Evolutionary conservation across 2,888 invertebrate species (phyloP).

Genomic region (Drosophila leonis): DNA sequence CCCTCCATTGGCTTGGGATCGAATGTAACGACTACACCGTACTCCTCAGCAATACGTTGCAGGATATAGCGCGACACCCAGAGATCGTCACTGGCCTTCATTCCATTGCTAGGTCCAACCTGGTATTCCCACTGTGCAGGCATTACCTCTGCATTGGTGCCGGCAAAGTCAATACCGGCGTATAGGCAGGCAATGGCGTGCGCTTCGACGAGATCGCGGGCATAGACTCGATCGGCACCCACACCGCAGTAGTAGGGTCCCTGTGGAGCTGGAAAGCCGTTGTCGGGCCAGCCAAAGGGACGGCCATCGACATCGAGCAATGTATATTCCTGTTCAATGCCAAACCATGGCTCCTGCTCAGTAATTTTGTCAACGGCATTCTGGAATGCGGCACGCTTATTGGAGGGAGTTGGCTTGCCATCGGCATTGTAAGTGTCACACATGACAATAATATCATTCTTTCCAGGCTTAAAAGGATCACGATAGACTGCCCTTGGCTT

Average conservation of each 20-base stretch:
- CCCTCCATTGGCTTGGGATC: slow-evolving; percentile 88
- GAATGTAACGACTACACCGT: slow-evolving; percentile 87
- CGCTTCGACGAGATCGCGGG: slow-evolving; percentile 93
- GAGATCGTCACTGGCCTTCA: slow-evolving; percentile 87
- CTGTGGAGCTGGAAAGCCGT: slow-evolving; percentile 89
- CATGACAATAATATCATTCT: slow-evolving; percentile 90
- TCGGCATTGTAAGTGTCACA: slow-evolving; percentile 91
- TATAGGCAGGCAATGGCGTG: slow-evolving; percentile 90
- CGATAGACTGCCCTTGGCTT: slow-evolving; percentile 92
- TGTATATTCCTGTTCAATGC: slow-evolving; percentile 89
- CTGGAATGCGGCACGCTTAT: slow-evolving; percentile 86
- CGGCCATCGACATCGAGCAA: slow-evolving; percentile 87
- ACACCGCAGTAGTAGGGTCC: slow-evolving; percentile 95
- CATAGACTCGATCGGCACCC: slow-evolving; percentile 91
- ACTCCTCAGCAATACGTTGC: slow-evolving; percentile 88
- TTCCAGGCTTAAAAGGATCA: slow-evolving; percentile 91
- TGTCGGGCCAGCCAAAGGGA: slow-evolving; percentile 91
- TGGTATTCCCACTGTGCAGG: slow-evolving; percentile 92
- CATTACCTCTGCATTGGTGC: slow-evolving; percentile 94
- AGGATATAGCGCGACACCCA: slow-evolving; percentile 88
- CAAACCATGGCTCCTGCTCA: slow-evolving; percentile 90
- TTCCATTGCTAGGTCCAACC: slow-evolving; percentile 88
- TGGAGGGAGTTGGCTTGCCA: slow-evolving; percentile 84
- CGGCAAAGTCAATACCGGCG: slow-evolving; percentile 91
- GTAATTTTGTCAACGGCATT: slow-evolving; percentile 87